phyloP scores from a whole-genome alignment of 2,113 vertebrate genomes.

The Ammospiza caudacuta region DNA sequence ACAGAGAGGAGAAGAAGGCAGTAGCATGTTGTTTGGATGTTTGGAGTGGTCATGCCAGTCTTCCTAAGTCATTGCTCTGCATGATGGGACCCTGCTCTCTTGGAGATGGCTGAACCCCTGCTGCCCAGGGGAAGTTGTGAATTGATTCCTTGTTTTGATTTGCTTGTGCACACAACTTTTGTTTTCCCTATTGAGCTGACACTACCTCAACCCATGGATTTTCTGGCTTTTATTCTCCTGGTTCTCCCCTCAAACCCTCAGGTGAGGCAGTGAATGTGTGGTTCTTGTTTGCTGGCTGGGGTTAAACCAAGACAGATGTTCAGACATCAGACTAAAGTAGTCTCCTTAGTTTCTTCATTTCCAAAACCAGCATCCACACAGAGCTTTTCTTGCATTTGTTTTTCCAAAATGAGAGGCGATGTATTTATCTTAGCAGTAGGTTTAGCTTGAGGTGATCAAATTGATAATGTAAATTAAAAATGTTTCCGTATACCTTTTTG shows the following conservation, averaged over 20 bases:
- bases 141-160: background rate
- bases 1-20: background rate
- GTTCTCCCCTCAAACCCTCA: rapidly evolving
- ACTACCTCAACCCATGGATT: background rate
- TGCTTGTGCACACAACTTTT: background rate
- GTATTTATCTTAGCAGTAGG: background rate
- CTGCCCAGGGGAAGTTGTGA: background rate
- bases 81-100: background rate
- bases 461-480: background rate
- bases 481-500: background rate
- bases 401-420: background rate
- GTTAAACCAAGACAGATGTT: background rate
- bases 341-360: background rate
- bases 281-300: background rate
- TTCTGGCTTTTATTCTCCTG: background rate
- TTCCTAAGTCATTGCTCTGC: rapidly evolving
- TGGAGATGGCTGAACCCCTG: background rate
- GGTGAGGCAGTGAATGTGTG: background rate
- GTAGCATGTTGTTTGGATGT: too few relatives aligned
- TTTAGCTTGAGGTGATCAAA: background rate
- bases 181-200: background rate
- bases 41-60: background rate
- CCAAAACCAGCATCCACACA: background rate
- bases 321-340: background rate
- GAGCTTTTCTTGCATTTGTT: background rate